Evolutionary conservation across 2,113 vertebrate genomes (phyloP), one percentile per base, ranked within the genome.

Genomic region (Callospermophilus lateralis): DNA sequence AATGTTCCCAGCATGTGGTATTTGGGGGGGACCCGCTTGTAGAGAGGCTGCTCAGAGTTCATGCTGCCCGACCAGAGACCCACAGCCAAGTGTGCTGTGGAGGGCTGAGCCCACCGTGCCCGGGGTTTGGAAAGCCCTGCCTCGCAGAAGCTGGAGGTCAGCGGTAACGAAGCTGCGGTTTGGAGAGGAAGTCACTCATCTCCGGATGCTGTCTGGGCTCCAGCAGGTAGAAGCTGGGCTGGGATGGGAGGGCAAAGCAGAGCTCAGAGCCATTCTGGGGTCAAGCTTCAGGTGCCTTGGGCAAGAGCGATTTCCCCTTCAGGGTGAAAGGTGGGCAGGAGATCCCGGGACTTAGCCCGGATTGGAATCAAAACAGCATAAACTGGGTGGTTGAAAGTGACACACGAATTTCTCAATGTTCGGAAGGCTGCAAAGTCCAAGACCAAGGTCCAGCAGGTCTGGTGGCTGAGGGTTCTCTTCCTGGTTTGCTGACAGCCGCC

Each of bases 81-180:
- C 70, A 32, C 39, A 9, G 61, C 24, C 11, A 34, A 15, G 61
- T 4, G 17, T 37, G 84, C 45, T 30, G 16, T 15, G 32, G 4
- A 22, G 76, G 76, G n/a, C 12, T 26, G 45, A 30, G 26, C 37
- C n/a, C n/a, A 3, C 12, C 0, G 19, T 3, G 2, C 58, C 10
- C 4, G 37, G 19, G 19, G 37, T 58, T 74, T 51, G 32, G 45
- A 24, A 73, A 13, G 53, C 8, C 55, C 79, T 32, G 16, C 0
- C 0, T 28, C 1, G 16, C 39, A 74, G 53, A 39, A 42, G 13
- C 5, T 68, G 11, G n/a, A 67, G 20, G 37, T 9, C n/a, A 17
- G 5, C 0, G 1, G n/a, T 17, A 15, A 22, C 4, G 30, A 39
- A n/a, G 51, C 11, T 11, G 34, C 32, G 39, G 6, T 15, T 53